Evolutionary conservation across 2,113 vertebrate species (phyloP), one percentile per base, ranked within the genome.

Genomic region (Sander vitreus): DNA sequence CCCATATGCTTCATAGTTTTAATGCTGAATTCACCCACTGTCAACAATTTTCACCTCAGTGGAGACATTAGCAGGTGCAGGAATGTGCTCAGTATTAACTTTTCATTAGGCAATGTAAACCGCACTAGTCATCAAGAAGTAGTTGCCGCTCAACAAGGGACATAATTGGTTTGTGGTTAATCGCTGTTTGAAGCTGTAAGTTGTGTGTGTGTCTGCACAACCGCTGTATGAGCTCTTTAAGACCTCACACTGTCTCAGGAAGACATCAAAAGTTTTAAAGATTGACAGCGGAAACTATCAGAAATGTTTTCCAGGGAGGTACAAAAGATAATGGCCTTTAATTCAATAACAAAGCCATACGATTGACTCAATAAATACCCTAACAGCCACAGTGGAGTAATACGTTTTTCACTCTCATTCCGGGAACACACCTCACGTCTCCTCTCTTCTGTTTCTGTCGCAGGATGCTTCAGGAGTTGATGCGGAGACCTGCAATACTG

Each of bases 81-180:
- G 63, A 71, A 77, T 10, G 84, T 55, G 73, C 76, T 89, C 53
- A 19, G 74, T 23, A 77, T 89, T 83, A 89, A 88, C 78, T 83
- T 89, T 93, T 89, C 83, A 91, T 91, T 87, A 90, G 73, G 76
- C 53, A 4, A 4, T 21, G 47, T 85, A 88, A 92, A 89, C 78
- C 67, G 43, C 81, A 62, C 71, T 73, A 85, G 86, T 91, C 91
- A 89, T 91, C 87, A 92, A 91, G 79, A 91, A 84, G 86, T 80
- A 60, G 79, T 54, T 68, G 72, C 84, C 77, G 66, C 88, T 84
- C 69, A 79, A 84, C 69, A 76, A 75, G 78, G 66, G 79, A 80
- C 73, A 5, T 88, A 83, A 88, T 82, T 84, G 87, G 81, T 83
- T 60, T 73, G 81, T 51, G 69, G 80, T 87, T 91, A 85, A 90